Conservation (phyloP, 2,113 vertebrate species). For the Probosciger aterrimus region DNA sequence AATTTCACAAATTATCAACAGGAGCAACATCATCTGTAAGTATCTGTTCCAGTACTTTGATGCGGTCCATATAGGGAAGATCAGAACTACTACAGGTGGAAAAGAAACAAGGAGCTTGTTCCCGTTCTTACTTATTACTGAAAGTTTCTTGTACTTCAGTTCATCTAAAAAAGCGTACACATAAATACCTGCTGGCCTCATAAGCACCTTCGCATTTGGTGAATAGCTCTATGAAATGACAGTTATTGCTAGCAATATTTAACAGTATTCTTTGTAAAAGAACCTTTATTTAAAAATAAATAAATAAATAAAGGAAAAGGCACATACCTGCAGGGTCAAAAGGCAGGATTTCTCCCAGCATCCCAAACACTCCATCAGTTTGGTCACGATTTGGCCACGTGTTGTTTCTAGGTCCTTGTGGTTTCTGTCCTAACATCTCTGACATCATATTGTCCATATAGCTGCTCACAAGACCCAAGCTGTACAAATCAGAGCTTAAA, state of each 20-base stretch:
- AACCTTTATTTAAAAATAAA: not conserved
- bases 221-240: not conserved
- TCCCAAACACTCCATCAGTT: constrained; percentile 91
- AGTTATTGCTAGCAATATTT: not conserved
- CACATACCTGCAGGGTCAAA: constrained; percentile 95
- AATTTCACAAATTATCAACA: not conserved
- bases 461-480: constrained; percentile 94
- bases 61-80: not conserved
- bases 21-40: not conserved
- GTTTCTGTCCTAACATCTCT: constrained; percentile 95
- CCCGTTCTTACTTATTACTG: not conserved
- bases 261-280: not conserved
- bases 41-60: not conserved
- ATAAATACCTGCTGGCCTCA: not conserved
- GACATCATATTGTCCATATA: constrained; percentile 98
- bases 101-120: not conserved
- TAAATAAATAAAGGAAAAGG: not conserved
- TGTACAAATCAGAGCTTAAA: constrained; percentile 95
- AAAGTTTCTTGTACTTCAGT: not conserved
- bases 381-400: constrained; percentile 99
- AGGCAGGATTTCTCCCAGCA: constrained; percentile 91
- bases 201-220: not conserved
- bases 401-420: constrained; percentile 95
- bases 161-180: not conserved
- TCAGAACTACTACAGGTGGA: not conserved